Percentiles rank a stretch among this genome's conserved stretches.
Evolutionary conservation across 1,140 invertebrate species (phyloP).

Genomic region (Caenorhabditis remanei): DNA sequence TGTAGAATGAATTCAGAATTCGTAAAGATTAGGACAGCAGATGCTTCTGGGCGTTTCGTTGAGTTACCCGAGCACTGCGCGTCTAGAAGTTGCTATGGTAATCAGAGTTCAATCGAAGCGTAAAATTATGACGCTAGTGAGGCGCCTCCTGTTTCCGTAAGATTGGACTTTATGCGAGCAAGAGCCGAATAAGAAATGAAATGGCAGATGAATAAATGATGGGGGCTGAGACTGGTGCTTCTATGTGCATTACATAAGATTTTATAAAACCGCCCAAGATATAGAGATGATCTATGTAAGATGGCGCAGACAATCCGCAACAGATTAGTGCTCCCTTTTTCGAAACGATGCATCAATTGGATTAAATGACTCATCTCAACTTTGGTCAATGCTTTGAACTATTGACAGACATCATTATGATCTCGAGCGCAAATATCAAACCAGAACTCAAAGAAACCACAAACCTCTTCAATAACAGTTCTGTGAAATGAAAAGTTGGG

Average conservation of each 20-base stretch:
- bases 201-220: background rate
- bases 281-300: conserved; percentile 5
- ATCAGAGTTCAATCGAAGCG: background rate
- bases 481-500: conserved; percentile 35
- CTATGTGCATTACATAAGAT: conserved; percentile 3
- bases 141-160: background rate
- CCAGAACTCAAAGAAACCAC: background rate
- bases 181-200: background rate
- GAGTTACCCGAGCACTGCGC: background rate
- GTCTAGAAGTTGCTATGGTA: background rate
- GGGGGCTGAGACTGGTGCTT: background rate
- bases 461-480: conserved; percentile 49
- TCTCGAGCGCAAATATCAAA: background rate
- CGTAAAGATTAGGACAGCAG: background rate
- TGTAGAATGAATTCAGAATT: background rate
- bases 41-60: background rate
- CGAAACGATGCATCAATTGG: background rate
- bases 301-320: background rate
- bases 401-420: background rate
- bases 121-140: background rate
- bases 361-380: conserved; percentile 22
- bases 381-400: background rate
- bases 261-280: background rate
- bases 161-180: background rate
- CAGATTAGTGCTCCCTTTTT: conserved; percentile 3